Evolutionary conservation across 2,113 vertebrate genomes (phyloP).

Genomic region (Hemiprocne comata): DNA sequence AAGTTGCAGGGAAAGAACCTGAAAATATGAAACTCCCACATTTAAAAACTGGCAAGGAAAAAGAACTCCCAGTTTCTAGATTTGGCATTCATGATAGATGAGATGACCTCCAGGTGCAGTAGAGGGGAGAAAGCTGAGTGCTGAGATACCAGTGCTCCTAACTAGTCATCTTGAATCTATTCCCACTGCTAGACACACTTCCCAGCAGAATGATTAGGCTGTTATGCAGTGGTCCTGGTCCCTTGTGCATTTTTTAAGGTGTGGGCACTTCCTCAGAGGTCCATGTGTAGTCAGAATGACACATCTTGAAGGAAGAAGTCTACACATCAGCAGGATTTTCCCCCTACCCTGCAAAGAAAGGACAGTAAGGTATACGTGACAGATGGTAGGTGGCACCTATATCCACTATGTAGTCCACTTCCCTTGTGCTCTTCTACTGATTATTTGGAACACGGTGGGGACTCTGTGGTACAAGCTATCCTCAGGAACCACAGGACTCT

Average conservation of each 20-base stretch:
- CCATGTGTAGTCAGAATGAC: not conserved
- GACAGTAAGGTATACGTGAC: not conserved
- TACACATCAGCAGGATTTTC: not conserved
- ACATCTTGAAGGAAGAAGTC: not conserved
- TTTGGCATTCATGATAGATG: not conserved
- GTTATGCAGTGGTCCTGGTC: not conserved
- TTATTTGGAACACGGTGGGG: slow-evolving; percentile 54
- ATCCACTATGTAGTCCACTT: not conserved
- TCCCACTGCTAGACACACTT: not conserved
- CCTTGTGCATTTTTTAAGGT: not conserved
- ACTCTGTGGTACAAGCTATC: slow-evolving; percentile 64
- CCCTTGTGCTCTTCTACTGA: not conserved
- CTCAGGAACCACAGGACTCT: slow-evolving; percentile 73
- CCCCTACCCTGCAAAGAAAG: not conserved
- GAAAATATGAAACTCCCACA: not conserved
- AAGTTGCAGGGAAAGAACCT: not conserved
- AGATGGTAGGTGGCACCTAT: not conserved
- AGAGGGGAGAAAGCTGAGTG: not conserved
- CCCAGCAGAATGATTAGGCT: not conserved
- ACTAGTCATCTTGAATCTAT: not conserved
- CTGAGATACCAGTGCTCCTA: not conserved
- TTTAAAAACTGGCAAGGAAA: not conserved
- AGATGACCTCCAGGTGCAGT: not conserved
- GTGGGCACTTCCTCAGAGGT: not conserved
- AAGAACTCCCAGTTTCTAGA: not conserved